Conservation (phyloP, 1,140 invertebrate species). For the Stegodyphus dumicola region DNA sequence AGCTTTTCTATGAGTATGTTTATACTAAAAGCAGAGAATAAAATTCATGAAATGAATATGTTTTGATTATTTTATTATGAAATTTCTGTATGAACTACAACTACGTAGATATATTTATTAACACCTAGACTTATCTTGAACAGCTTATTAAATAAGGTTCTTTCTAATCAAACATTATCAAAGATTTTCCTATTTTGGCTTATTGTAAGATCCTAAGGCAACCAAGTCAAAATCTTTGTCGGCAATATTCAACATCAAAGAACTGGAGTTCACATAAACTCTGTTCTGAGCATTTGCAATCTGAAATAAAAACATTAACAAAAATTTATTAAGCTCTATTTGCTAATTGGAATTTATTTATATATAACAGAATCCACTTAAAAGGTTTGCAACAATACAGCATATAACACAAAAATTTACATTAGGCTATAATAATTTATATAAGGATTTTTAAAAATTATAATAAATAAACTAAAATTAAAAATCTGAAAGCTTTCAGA, state of each 20-base stretch:
- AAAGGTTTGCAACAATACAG: no score
- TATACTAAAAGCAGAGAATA: slow-evolving; percentile 31
- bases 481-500: no score
- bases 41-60: neutral
- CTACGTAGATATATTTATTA: neutral
- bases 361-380: no score
- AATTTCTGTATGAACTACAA: neutral
- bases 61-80: neutral
- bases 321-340: neutral
- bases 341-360: no score
- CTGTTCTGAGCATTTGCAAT: slow-evolving; percentile 94
- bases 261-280: slow-evolving; percentile 91
- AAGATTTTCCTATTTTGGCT: neutral
- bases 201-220: neutral
- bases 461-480: no score
- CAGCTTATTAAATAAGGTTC: neutral
- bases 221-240: slow-evolving; percentile 87
- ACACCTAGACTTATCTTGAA: neutral
- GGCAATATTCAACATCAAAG: slow-evolving; percentile 96
- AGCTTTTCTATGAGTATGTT: slow-evolving; percentile 28
- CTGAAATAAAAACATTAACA: slow-evolving; percentile 71
- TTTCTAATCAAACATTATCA: neutral
- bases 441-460: no score
- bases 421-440: no score
- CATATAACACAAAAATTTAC: no score